These are phyloP conservation scores for Salvator merianae DNA, from an alignment of 2,113 vertebrate species.

Conservation along the genomic window DNA sequence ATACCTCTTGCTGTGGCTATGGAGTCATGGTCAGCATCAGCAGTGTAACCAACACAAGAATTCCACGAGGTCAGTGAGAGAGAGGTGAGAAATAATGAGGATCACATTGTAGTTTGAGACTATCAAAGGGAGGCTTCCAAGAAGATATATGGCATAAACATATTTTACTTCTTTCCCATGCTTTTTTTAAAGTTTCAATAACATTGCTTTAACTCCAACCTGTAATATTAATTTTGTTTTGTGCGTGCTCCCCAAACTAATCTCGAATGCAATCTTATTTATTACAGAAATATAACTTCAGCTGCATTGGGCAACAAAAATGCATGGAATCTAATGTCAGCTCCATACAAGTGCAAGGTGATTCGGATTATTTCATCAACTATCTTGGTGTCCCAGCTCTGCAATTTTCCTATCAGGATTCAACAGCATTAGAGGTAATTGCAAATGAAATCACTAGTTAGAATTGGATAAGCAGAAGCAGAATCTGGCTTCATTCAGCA, in stretches of 20 bases:
- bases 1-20: too few relatives aligned
- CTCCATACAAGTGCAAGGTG: constrained; percentile 87
- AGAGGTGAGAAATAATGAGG: too few relatives aligned
- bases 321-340: constrained; percentile 83
- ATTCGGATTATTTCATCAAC: constrained; percentile 90
- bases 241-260: not conserved
- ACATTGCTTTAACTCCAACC: not conserved
- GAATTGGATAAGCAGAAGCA: not conserved
- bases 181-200: too few relatives aligned
- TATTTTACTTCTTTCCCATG: not conserved
- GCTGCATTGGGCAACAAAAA: constrained; percentile 75
- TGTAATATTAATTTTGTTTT: not conserved
- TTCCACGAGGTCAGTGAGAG: too few relatives aligned
- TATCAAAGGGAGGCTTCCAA: too few relatives aligned
- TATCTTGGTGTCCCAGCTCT: constrained; percentile 85
- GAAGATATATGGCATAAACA: not conserved
- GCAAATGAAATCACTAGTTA: constrained; percentile 2
- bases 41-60: too few relatives aligned
- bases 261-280: constrained; percentile 41
- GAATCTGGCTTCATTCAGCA: constrained; percentile 36
- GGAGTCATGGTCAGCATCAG: too few relatives aligned
- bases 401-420: constrained; percentile 86
- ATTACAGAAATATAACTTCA: constrained; percentile 84
- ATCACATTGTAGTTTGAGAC: too few relatives aligned
- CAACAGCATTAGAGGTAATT: constrained; percentile 80